These are phyloP conservation scores for Pseudomyrmex flavicornis DNA, from an alignment of 1,140 invertebrate species.

Conservation along the genomic window DNA sequence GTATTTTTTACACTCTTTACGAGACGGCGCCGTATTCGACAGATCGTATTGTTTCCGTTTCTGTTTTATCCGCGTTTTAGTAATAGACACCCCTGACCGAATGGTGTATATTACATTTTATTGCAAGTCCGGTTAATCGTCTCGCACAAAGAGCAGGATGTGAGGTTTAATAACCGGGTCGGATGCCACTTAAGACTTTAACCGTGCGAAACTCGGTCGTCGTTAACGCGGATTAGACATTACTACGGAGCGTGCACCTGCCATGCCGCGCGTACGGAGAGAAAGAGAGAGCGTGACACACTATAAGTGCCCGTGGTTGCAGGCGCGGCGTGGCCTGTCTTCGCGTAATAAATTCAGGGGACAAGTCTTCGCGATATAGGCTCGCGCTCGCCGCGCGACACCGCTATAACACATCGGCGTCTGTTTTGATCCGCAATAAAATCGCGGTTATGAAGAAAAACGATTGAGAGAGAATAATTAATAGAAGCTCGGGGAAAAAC, in stretches of 20 bases:
- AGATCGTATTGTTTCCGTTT: slow-evolving; percentile 5
- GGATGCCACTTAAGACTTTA: slow-evolving; percentile 55
- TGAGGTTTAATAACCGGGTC: slow-evolving; percentile 61
- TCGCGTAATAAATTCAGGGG: slow-evolving; percentile 53
- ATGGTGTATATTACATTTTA: slow-evolving; percentile 36
- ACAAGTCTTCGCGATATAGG: background rate
- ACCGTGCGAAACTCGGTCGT: slow-evolving; percentile 64
- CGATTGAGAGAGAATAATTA: background rate
- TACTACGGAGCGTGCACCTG: slow-evolving; percentile 37
- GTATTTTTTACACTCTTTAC: too few relatives aligned
- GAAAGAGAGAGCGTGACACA: slow-evolving; percentile 29
- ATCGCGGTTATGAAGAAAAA: background rate
- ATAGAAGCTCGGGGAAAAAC: background rate
- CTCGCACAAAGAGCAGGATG: slow-evolving; percentile 47
- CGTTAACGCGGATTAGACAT: slow-evolving; percentile 46
- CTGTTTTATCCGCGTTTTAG: too few relatives aligned
- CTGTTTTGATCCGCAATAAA: background rate
- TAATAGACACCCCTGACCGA: slow-evolving; percentile 4
- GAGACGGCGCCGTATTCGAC: background rate
- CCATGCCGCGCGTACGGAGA: background rate
- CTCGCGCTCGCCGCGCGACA: too few relatives aligned
- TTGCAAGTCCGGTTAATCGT: slow-evolving; percentile 34
- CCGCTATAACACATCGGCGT: background rate
- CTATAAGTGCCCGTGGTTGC: slow-evolving; percentile 45
- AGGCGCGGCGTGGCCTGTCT: slow-evolving; percentile 38